phyloP scores from a whole-genome alignment of 2,888 invertebrate species.

The Perizoma flavofasciatum region DNA sequence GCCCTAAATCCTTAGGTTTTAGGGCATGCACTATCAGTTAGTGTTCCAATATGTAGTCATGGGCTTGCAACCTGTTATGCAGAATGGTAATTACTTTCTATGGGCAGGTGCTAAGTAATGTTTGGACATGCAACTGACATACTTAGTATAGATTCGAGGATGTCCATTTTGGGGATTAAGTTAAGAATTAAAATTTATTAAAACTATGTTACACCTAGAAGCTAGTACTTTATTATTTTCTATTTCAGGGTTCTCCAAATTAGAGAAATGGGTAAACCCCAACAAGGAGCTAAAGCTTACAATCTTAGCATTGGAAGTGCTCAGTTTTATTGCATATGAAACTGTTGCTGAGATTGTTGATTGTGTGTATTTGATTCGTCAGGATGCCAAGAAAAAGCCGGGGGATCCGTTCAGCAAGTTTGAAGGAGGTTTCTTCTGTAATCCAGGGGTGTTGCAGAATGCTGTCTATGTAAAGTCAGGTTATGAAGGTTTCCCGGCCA shows the following conservation, averaged over 20 bases:
- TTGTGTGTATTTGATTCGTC: conserved; percentile 90
- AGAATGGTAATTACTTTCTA: too few species aligned
- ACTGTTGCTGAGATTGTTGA: conserved; percentile 95
- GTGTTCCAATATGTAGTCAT: too few species aligned
- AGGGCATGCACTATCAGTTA: too few species aligned
- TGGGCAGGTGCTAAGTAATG: too few species aligned
- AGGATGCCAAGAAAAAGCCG: conserved; percentile 87
- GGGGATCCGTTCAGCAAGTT: conserved; percentile 89
- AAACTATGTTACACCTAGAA: too few species aligned
- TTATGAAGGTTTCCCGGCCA: conserved; percentile 87
- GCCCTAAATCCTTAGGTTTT: too few species aligned
- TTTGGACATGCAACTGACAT: too few species aligned
- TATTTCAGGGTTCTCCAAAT: conserved; percentile 55
- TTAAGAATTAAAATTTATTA: too few species aligned
- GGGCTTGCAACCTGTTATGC: too few species aligned
- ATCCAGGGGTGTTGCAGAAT: conserved; percentile 83
- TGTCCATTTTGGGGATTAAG: too few species aligned
- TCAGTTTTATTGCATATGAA: conserved; percentile 94
- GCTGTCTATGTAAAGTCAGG: conserved; percentile 83
- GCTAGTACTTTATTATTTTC: too few species aligned
- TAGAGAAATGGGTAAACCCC: conserved; percentile 86
- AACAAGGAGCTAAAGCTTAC: conserved; percentile 85
- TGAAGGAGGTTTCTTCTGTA: conserved; percentile 85
- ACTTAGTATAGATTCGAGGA: too few species aligned
- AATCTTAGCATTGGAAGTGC: conserved; percentile 87